phyloP scores from a whole-genome alignment of 2,797 vertebrate genomes.

The Moxostoma hubbsi region DNA sequence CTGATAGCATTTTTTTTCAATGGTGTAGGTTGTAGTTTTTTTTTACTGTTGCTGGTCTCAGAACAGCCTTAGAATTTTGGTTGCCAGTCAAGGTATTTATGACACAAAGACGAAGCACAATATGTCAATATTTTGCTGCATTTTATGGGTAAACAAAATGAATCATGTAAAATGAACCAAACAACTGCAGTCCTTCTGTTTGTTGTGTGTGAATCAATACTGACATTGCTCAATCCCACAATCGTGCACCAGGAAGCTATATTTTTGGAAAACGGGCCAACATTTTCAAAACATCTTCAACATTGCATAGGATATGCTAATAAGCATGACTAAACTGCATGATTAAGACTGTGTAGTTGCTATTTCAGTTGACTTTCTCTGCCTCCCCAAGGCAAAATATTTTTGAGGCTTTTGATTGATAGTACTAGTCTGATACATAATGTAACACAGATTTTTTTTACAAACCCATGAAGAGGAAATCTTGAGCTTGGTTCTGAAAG shows the following conservation, averaged over 20 bases:
- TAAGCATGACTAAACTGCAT: constrained; percentile 60
- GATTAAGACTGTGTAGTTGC: constrained; percentile 59
- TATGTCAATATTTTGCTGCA: not conserved
- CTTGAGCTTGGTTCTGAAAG: constrained; percentile 72
- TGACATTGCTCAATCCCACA: not conserved
- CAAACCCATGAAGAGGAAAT: constrained; percentile 55
- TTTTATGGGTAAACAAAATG: not conserved
- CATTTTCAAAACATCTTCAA: not conserved
- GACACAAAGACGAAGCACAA: not conserved
- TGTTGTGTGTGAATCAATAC: not conserved
- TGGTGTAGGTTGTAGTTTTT: no score
- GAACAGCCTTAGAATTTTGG: not conserved
- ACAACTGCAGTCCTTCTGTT: not conserved
- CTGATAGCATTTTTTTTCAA: no score
- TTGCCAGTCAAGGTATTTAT: not conserved
- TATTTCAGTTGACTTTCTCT: constrained; percentile 38
- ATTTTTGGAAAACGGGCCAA: not conserved
- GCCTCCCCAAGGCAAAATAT: constrained; percentile 62
- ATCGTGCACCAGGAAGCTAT: not conserved
- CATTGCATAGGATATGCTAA: constrained; percentile 15
- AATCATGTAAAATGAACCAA: not conserved
- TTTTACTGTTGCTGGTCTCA: no score
- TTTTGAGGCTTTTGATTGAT: constrained; percentile 69
- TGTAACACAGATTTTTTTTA: constrained; percentile 73
- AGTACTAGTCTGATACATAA: constrained; percentile 74